phyloP scores from a whole-genome alignment of 2,797 vertebrate species.

The Botia kubotai region DNA sequence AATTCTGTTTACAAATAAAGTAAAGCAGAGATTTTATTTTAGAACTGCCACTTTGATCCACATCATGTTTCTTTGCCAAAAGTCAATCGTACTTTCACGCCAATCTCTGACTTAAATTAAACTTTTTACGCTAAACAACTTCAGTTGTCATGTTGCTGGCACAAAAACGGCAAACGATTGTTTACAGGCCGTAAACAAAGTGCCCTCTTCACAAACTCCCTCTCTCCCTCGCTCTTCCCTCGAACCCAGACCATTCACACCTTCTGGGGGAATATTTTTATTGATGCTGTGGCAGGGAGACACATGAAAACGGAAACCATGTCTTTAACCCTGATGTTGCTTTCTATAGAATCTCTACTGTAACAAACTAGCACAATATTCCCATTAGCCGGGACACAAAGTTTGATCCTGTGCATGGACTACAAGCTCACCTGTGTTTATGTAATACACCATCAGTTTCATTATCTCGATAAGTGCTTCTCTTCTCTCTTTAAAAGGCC shows the following conservation, averaged over 20 bases:
- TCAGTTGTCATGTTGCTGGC: constrained; percentile 18
- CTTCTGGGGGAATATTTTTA: no score
- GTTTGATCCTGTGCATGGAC: not conserved
- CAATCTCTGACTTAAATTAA: constrained; percentile 58
- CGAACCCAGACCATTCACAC: no score
- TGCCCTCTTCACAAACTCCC: constrained; percentile 42
- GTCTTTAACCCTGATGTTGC: no score
- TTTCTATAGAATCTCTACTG: no score
- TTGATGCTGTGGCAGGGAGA: no score
- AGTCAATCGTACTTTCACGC: no score
- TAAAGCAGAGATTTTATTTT: constrained; percentile 63
- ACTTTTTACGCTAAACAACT: constrained; percentile 62
- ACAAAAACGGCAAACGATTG: constrained; percentile 41
- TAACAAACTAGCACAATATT: not conserved
- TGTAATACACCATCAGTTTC: not conserved
- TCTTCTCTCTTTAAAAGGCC: no score
- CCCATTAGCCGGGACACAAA: not conserved
- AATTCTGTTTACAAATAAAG: constrained; percentile 49
- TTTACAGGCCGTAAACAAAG: constrained; percentile 52
- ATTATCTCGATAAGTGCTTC: not conserved
- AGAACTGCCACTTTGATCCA: not conserved
- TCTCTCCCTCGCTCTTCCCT: no score
- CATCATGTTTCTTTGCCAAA: not conserved
- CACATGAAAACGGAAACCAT: no score
- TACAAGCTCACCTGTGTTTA: not conserved